Base-by-base conservation (phyloP, 2,888 invertebrate species). In the Neuroscelio doddi region DNA sequence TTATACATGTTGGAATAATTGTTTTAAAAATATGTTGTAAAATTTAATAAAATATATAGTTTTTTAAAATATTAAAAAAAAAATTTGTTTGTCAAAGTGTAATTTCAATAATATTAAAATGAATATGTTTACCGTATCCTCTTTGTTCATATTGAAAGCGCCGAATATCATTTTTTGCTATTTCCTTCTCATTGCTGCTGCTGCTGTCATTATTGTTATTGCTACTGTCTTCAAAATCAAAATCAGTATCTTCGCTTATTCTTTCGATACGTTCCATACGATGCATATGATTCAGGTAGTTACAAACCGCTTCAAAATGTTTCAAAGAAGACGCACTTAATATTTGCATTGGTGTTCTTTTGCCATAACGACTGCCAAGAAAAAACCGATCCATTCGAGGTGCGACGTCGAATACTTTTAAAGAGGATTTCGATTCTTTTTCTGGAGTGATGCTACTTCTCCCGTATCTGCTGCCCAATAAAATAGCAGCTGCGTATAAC, bases 351-450 rank as follows among this genome's bases (percentile, higher is more conserved):
- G 47, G 32, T 3, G 69, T 64, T 26, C 85, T 74, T 69, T 85
- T 85, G 0, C 84, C 85, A 66, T 82, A 85, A 39, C 85, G 78
- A 65, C 80, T 82, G 12, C 81, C 81, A 24, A 76, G 66, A 69
- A 77, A 83, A 71, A 82, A 84, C 4, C 78, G 76, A 50, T 84
- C 81, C n/a, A 70, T 68, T 41, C 81, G 69, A 1, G 81, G 78
- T 10, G 70, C 64, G 3, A 79, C 57, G 50, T 76, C 73, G 16
- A 74, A 49, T 4, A 64, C 21, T 47, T 73, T 77, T 0, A 55
- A 24, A n/a, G 38, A 49, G 3, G 27, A 41, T 27, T 67, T 73
- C 21, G 46, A 12, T 9, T 51, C 34, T 21, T 59, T 67, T 3
- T 36, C 59, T 4, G 32, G 38, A 1, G 44, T 32, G 9, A 21